A percentile compares a stretch with the other conserved stretches of the same genome.
These are phyloP conservation scores for Oryctolagus cuniculus DNA, from an alignment of 2,113 vertebrate genomes.

Conservation along the genomic window mOryCun1.1 NC_091435.1:98705501-98706000, in stretches of 20 bases:
- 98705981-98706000: not conserved
- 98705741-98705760: constrained; percentile 93
- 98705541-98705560: not conserved
- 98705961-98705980: not conserved
- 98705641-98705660: not conserved
- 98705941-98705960: not conserved
- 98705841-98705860: not conserved
- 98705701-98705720: constrained; percentile 93
- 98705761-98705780: constrained; percentile 94
- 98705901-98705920: constrained; percentile 56
- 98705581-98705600: not conserved
- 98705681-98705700: constrained; percentile 90
- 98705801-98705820: constrained; percentile 86
- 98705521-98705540: not conserved
- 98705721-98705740: constrained; percentile 93
- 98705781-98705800: constrained; percentile 94
- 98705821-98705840: too few species aligned
- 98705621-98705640: not conserved
- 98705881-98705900: not conserved
- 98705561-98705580: not conserved
- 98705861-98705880: constrained; percentile 69
- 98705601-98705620: constrained; percentile 25
- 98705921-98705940: not conserved
- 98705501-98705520: constrained; percentile 12
- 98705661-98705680: not conserved